phyloP scores from a whole-genome alignment of 1,140 invertebrate genomes.

The Drosophila novamexicana region DNA sequence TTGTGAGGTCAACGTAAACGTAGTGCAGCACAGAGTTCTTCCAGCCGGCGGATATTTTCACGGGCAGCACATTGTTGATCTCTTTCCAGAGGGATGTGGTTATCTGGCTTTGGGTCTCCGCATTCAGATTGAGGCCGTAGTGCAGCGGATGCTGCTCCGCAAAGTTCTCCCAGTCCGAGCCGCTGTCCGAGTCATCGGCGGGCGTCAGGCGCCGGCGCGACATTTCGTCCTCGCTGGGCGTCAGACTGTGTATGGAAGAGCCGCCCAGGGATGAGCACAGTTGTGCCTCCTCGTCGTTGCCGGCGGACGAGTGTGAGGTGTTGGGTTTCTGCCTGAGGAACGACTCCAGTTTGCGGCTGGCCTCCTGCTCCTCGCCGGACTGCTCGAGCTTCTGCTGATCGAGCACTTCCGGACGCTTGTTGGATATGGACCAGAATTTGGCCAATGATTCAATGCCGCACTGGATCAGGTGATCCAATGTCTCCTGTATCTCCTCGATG shows the following conservation, averaged over 20 bases:
- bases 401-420: constrained; percentile 85
- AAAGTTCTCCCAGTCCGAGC: constrained; percentile 87
- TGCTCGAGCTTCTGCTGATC: constrained; percentile 42
- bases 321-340: constrained; percentile 86
- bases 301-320: constrained; percentile 40
- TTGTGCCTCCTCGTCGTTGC: constrained; percentile 68
- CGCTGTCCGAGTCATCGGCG: constrained; percentile 81
- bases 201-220: constrained; percentile 61
- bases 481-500: constrained; percentile 89
- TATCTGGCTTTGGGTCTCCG: constrained; percentile 89
- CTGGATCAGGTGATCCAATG: constrained; percentile 88
- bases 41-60: constrained; percentile 84
- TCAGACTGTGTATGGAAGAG: constrained; percentile 80
- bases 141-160: constrained; percentile 86
- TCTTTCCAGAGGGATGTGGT: constrained; percentile 89
- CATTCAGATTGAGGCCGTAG: constrained; percentile 86
- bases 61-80: constrained; percentile 88
- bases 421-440: constrained; percentile 87
- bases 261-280: constrained; percentile 72
- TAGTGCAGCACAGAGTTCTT: constrained; percentile 74
- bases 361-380: constrained; percentile 50
- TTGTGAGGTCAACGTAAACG: constrained; percentile 76
- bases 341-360: constrained; percentile 83
- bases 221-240: constrained; percentile 75
- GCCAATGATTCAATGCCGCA: constrained; percentile 87